Evolutionary conservation across 1,140 invertebrate species (phyloP).

Genomic region (Venturia canescens): DNA sequence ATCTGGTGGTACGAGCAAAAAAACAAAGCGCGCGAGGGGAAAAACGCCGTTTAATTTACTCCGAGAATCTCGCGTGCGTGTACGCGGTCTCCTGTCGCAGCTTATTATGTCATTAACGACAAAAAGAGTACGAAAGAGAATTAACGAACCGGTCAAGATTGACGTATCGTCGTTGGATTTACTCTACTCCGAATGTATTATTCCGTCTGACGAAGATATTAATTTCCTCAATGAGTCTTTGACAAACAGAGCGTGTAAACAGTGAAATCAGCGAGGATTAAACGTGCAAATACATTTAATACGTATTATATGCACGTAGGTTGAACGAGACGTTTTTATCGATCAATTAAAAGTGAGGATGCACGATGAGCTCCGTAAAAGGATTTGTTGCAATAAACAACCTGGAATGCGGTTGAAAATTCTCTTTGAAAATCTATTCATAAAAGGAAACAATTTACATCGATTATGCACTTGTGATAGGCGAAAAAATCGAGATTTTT

Average conservation of each 20-base stretch:
- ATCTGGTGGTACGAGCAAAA: constrained; percentile 15
- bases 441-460: too few relatives aligned
- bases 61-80: not conserved
- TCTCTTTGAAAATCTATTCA: too few relatives aligned
- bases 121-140: not conserved
- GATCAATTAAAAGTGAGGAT: constrained; percentile 23
- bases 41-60: constrained; percentile 14
- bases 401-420: not conserved
- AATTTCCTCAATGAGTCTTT: constrained; percentile 17
- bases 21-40: not conserved
- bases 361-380: not conserved
- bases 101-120: constrained; percentile 6
- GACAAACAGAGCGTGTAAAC: constrained; percentile 1
- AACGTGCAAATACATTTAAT: not conserved
- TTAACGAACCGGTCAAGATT: not conserved
- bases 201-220: not conserved
- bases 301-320: not conserved
- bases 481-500: too few relatives aligned
- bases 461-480: too few relatives aligned
- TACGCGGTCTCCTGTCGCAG: not conserved
- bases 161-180: not conserved
- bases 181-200: not conserved
- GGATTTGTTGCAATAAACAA: not conserved
- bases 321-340: constrained; percentile 9
- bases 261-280: not conserved